Evolutionary conservation across 2,113 vertebrate genomes (phyloP), one percentile per base, ranked within the genome.

Genomic region (Gracilinanus agilis): DNA sequence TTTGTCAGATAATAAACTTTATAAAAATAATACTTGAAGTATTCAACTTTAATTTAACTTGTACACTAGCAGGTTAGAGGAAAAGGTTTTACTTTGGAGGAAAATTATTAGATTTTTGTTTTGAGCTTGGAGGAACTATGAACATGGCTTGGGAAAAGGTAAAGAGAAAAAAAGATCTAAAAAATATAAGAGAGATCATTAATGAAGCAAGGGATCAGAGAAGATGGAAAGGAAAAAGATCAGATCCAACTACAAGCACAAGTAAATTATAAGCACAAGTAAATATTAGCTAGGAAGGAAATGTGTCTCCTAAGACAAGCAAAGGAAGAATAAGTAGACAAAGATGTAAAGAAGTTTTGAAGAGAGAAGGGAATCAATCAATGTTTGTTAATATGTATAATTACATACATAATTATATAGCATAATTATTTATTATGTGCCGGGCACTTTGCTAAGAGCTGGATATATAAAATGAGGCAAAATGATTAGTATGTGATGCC

Each of bases 311-410:
- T 91, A 0, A 96, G 4, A 91, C 7, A 67, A 53, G 25, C 10
- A 89, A 95, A 96, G 24, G 4, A 0, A 92, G 24, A 96, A 93
- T 92, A 23, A 92, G 54, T 67, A 58, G 88, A 56, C 94, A 95
- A 89, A 58, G 21, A 5, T 29, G 44, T 67, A 44, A 12, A 54
- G 40, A 90, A 44, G 2, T 90, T 54, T n/a, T 44, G n/a, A 75
- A 75, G 61, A 75, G 3, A n/a, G 34, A 75, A 75, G 61, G 13
- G 61, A 75, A 75, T 75, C 29, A 75, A 75, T n/a, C 61, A 75
- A 75, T 34, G 16, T 75, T n/a, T 75, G n/a, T 5, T n/a, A n/a
- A 49, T 49, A 49, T 49, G 49, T 49, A 49, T 49, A 49, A 49
- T 49, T 49, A 49, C 49, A 49, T 49, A 3, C 49, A 49, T 49